Evolutionary conservation across 2,888 invertebrate species (phyloP).

Genomic region (Hyposoter dolosus): DNA sequence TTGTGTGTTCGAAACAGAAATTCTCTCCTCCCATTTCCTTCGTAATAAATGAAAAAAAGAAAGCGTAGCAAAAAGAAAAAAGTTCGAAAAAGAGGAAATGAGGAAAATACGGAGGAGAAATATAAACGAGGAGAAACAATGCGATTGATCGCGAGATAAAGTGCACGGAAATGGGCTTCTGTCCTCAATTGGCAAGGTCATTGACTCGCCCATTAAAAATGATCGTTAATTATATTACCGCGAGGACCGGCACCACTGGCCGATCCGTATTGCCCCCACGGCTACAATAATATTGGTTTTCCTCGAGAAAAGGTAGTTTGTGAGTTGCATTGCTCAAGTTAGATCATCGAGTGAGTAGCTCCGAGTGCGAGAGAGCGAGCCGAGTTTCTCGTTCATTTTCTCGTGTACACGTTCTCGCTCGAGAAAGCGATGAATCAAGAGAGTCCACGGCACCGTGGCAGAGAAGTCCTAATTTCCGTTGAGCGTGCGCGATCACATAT

Average conservation of each 20-base stretch:
- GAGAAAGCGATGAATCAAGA: slow-evolving; percentile 77
- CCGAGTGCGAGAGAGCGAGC: slow-evolving; percentile 35
- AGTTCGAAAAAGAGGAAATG: slow-evolving; percentile 24
- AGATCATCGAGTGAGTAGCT: not conserved
- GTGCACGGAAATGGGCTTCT: not conserved
- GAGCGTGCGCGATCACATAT: slow-evolving; percentile 56
- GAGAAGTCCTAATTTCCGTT: slow-evolving; percentile 83
- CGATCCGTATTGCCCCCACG: not conserved
- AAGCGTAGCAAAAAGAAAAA: not conserved
- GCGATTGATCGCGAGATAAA: not conserved
- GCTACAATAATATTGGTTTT: not conserved
- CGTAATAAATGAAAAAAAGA: slow-evolving; percentile 24
- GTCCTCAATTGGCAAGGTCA: not conserved
- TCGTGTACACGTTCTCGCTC: slow-evolving; percentile 50
- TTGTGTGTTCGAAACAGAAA: slow-evolving; percentile 28
- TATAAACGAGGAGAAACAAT: slow-evolving; percentile 23
- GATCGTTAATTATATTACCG: not conserved
- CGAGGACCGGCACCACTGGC: not conserved
- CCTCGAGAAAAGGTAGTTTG: not conserved
- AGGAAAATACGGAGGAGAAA: slow-evolving; percentile 23
- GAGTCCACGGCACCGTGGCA: slow-evolving; percentile 74
- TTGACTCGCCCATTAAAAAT: not conserved
- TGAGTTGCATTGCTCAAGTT: slow-evolving; percentile 20
- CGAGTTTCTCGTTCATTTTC: slow-evolving; percentile 46
- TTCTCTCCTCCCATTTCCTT: slow-evolving; percentile 55